Conservation (phyloP, 2,797 vertebrate species). For the Onychomys arenicola region DNA sequence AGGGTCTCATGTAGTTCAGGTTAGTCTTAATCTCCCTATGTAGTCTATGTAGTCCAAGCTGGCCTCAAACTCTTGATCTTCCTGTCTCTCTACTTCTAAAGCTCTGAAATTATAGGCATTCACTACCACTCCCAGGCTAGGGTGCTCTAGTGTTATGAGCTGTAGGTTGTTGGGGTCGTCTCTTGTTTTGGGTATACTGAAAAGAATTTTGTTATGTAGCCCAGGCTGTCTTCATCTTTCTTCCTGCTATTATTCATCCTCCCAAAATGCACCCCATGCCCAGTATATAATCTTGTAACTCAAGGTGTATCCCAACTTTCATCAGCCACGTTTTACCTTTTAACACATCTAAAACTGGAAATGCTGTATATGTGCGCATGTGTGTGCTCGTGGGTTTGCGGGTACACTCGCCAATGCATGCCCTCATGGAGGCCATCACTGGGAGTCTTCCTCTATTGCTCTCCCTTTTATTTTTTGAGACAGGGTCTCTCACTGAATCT, state of each 20-base stretch:
- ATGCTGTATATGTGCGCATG: neutral
- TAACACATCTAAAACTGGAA: slow-evolving; percentile 8
- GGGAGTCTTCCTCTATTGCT: neutral
- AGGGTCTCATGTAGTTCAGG: neutral
- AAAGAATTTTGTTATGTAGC: neutral
- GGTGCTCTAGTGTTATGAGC: neutral
- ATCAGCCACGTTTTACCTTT: slow-evolving; percentile 45
- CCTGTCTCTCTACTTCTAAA: neutral
- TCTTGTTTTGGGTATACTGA: neutral
- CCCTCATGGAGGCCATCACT: neutral
- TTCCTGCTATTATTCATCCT: neutral
- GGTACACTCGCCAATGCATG: neutral
- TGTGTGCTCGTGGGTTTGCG: neutral
- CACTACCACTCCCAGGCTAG: neutral
- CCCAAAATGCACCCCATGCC: neutral
- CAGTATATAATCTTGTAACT: neutral
- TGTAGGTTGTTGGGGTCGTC: neutral
- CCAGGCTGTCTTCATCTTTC: neutral
- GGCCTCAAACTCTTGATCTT: neutral
- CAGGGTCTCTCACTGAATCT: neutral
- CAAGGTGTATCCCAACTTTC: slow-evolving; percentile 14
- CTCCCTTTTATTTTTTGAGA: neutral
- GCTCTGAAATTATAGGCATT: neutral
- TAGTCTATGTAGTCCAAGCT: neutral
- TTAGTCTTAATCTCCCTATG: neutral